Base-by-base conservation (phyloP, 1,140 invertebrate species). In the Sinella curviseta region DNA sequence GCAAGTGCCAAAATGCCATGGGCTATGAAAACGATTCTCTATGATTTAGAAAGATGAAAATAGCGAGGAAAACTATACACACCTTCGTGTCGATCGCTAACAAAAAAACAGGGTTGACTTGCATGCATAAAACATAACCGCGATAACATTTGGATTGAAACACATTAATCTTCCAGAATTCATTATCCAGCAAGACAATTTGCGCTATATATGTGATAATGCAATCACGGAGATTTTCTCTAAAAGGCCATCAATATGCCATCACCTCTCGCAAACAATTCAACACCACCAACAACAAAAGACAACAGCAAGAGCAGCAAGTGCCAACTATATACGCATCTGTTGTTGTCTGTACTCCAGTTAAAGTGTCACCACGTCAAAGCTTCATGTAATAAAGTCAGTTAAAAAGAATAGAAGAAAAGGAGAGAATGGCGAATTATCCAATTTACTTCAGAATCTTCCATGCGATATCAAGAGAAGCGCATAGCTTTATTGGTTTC, bases 201-300 rank as follows among this genome's bases (percentile, higher is more conserved):
- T 12, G 8, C 39, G 39, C 39, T 48, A 20, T 48, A 48, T 48
- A 12, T 48, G 39, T 48, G 39, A 20, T 48, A 48, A 48, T 48
- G 20, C 20, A 48, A 48, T 48, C 20, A 48, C 4, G 55, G 3
- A 70, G 26, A 14, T 70, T 60, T 70, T 70, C 65, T 70, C 24
- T 70, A 70, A 70, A 70, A 17, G 30, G 65, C 65, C 65, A 70
- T 70, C 65, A 70, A 70, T 70, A 33, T 70, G 65, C 65, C 65
- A 70, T 31, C 65, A 30, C 28, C 65, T 48, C 20, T 48, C 26
- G 31, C 65, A 70, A 70, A 16, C 65, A 31, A 70, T 30, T 70
- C 31, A 70, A 30, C 26, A 12, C 39, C 39, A 48, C 39, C 39
- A 48, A 48, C 39, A 20, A 20, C 20, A 8, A 8, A 48, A 48